These are phyloP conservation scores for Caenorhabditis drosophilae DNA, from an alignment of 2,888 invertebrate species.

Conservation along the genomic window DNA sequence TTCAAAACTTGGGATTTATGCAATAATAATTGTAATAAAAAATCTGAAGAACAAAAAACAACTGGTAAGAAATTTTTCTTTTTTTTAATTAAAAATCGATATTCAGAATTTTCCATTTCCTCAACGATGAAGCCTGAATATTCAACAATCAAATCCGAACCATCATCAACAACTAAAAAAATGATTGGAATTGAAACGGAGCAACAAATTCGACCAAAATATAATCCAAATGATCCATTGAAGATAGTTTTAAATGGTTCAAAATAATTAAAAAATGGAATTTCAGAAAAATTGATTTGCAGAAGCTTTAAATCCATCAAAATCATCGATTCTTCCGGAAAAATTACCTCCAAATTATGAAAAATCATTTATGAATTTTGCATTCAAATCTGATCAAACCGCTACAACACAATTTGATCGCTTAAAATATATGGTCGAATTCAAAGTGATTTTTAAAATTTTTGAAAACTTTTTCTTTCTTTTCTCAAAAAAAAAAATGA, in stretches of 20 bases:
- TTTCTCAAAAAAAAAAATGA: too few species aligned
- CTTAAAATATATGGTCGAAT: conserved; percentile 46
- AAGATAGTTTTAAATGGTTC: conserved; percentile 26
- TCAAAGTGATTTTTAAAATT: too few species aligned
- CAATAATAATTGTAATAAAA: conserved; percentile 13
- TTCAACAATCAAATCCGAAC: neutral
- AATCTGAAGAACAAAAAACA: too few species aligned
- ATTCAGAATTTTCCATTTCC: too few species aligned
- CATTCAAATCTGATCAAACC: conserved; percentile 19
- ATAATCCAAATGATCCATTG: conserved; percentile 22
- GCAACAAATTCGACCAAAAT: conserved; percentile 5
- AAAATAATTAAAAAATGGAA: too few species aligned
- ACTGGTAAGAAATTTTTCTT: too few species aligned
- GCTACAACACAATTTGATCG: conserved; percentile 39
- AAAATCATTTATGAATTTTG: conserved; percentile 24
- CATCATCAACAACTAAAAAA: conserved; percentile 4
- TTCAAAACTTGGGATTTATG: conserved; percentile 36
- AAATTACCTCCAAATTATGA: conserved; percentile 28
- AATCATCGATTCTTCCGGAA: conserved; percentile 24
- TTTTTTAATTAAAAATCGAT: too few species aligned
- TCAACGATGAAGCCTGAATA: too few species aligned
- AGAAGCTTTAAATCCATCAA: conserved; percentile 28
- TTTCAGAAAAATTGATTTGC: too few species aligned
- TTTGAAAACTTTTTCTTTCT: too few species aligned
- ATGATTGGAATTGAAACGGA: too few species aligned